phyloP scores from a whole-genome alignment of 2,797 vertebrate genomes.

The Geotrypetes seraphini region DNA sequence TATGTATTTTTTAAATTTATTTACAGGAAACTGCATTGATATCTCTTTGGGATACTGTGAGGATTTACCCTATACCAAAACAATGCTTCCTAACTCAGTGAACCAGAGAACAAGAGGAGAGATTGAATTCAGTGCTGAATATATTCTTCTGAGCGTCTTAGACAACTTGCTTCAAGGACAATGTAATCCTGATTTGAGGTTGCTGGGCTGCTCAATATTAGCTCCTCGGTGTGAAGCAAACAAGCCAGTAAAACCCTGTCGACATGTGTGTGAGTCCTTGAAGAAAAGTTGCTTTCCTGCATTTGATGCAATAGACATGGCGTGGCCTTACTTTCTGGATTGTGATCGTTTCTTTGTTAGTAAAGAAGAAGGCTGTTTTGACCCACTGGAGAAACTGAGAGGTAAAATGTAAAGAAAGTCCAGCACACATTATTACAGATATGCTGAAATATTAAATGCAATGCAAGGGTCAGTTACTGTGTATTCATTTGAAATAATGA shows the following conservation, averaged over 20 bases:
- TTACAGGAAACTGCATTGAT: slow-evolving; percentile 62
- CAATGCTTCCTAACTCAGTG: slow-evolving; percentile 76
- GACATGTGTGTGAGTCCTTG: slow-evolving; percentile 70
- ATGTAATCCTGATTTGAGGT: slow-evolving; percentile 81
- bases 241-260: slow-evolving; percentile 69
- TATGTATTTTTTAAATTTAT: slow-evolving; percentile 9
- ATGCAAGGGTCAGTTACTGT: too few species aligned
- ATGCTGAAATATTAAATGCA: neutral
- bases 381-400: slow-evolving; percentile 70
- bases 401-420: slow-evolving; percentile 57
- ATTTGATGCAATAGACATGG: slow-evolving; percentile 88
- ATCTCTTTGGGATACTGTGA: slow-evolving; percentile 73
- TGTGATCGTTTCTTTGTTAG: slow-evolving; percentile 79
- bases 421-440: neutral
- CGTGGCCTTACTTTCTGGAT: slow-evolving; percentile 95
- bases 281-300: slow-evolving; percentile 68
- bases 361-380: slow-evolving; percentile 76
- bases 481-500: too few species aligned
- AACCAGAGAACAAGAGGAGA: slow-evolving; percentile 64
- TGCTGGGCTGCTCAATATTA: slow-evolving; percentile 84
- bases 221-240: slow-evolving; percentile 70
- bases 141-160: slow-evolving; percentile 81
- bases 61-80: slow-evolving; percentile 67
- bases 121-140: slow-evolving; percentile 79
- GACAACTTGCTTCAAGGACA: slow-evolving; percentile 83